A percentile compares a stretch with the other conserved stretches of the same genome.
phyloP scores from a whole-genome alignment of 1,140 invertebrate species.

The Lepidotrigona ventralis region DNA sequence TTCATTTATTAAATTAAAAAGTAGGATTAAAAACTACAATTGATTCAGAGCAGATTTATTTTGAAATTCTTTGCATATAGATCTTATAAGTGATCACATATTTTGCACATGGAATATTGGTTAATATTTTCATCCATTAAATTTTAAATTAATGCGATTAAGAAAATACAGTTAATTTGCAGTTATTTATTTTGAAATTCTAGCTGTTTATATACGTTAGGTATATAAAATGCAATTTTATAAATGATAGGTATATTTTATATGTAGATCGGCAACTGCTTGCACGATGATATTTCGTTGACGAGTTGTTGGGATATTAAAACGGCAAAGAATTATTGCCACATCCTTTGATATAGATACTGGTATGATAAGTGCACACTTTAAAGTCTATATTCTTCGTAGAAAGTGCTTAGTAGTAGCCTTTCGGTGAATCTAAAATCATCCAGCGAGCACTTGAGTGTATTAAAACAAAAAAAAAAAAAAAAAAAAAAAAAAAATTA shows the following conservation, averaged over 20 bases:
- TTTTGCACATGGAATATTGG: too few species aligned
- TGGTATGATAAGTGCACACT: slow-evolving; percentile 15
- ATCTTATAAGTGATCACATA: too few species aligned
- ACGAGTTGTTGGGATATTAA: not conserved
- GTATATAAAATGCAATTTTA: not conserved
- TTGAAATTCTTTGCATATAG: too few species aligned
- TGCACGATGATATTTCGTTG: not conserved
- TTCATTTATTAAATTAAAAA: not conserved
- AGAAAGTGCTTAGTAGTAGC: not conserved
- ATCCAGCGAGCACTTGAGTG: not conserved
- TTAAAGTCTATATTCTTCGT: not conserved
- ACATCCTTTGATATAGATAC: slow-evolving; percentile 47
- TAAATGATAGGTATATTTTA: not conserved
- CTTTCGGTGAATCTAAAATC: not conserved
- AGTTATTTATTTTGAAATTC: not conserved
- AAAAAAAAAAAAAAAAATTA: not conserved
- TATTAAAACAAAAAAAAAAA: not conserved
- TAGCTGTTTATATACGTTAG: not conserved
- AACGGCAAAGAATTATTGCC: not conserved
- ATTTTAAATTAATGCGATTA: too few species aligned
- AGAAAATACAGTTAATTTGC: too few species aligned
- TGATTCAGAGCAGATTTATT: too few species aligned
- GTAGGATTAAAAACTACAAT: not conserved
- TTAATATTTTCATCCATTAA: too few species aligned
- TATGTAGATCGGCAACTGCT: too few species aligned